Percentiles rank a stretch among this genome's conserved stretches.
Evolutionary conservation across 2,113 vertebrate genomes (phyloP).

Genomic region (Gallinago undulata): DNA sequence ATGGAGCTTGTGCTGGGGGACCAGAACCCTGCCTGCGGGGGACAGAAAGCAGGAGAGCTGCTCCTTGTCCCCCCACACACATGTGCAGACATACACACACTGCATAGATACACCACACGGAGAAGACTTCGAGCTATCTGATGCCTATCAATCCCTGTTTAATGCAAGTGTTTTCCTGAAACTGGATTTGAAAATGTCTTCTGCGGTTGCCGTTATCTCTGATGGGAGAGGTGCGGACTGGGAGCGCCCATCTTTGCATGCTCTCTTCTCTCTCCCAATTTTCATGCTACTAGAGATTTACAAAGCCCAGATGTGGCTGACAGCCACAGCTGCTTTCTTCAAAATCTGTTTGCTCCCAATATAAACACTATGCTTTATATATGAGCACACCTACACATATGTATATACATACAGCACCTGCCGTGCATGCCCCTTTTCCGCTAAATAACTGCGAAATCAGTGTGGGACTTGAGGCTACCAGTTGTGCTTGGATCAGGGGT

Average conservation of each 20-base stretch:
- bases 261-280: background rate
- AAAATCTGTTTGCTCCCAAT: background rate
- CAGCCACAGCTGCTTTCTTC: background rate
- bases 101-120: fast-evolving
- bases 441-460: background rate
- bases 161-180: background rate
- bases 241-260: fast-evolving
- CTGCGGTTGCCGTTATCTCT: fast-evolving
- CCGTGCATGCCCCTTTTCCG: background rate
- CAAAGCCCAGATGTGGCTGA: background rate
- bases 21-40: fast-evolving
- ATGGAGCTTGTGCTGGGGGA: no score
- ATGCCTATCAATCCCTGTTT: background rate
- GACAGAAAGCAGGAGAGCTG: background rate
- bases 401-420: background rate
- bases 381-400: fast-evolving
- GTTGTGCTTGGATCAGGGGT: background rate
- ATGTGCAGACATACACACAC: fast-evolving
- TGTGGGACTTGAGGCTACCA: background rate
- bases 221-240: background rate
- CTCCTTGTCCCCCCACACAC: fast-evolving
- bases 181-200: background rate
- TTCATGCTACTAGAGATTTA: background rate
- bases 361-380: background rate
- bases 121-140: background rate